phyloP scores from a whole-genome alignment of 2,113 vertebrate genomes.

The Oncorhynchus tshawytscha region DNA sequence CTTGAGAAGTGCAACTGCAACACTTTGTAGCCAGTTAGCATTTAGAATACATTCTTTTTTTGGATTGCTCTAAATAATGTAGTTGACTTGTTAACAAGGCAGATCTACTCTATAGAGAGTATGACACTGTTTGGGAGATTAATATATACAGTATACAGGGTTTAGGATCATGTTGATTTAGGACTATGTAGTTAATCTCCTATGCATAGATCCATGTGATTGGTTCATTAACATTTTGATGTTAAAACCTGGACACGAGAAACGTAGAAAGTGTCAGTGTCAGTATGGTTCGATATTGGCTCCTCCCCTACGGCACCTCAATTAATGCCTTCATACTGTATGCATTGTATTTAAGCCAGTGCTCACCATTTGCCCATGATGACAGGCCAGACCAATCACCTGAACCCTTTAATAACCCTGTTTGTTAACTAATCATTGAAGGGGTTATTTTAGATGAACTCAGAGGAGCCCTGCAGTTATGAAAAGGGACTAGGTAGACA shows the following conservation, averaged over 20 bases:
- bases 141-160: too few relatives aligned
- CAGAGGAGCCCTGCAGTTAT: neutral
- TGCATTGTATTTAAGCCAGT: conserved; percentile 2
- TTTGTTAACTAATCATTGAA: neutral
- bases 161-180: neutral
- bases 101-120: too few relatives aligned
- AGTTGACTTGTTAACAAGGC: too few relatives aligned
- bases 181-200: too few relatives aligned
- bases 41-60: too few relatives aligned
- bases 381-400: neutral
- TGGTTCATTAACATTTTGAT: neutral
- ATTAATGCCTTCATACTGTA: neutral
- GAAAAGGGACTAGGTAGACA: neutral
- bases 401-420: neutral
- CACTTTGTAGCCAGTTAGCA: neutral
- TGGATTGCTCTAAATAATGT: too few relatives aligned
- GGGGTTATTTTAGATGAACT: neutral
- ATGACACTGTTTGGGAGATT: too few relatives aligned
- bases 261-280: neutral
- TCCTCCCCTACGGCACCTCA: neutral
- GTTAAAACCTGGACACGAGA: neutral
- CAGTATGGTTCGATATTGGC: neutral
- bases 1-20: conserved; percentile 16
- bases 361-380: neutral
- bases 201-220: neutral